Base-by-base conservation (phyloP, 2,113 vertebrate species). In the Megaleporinus macrocephalus region DNA sequence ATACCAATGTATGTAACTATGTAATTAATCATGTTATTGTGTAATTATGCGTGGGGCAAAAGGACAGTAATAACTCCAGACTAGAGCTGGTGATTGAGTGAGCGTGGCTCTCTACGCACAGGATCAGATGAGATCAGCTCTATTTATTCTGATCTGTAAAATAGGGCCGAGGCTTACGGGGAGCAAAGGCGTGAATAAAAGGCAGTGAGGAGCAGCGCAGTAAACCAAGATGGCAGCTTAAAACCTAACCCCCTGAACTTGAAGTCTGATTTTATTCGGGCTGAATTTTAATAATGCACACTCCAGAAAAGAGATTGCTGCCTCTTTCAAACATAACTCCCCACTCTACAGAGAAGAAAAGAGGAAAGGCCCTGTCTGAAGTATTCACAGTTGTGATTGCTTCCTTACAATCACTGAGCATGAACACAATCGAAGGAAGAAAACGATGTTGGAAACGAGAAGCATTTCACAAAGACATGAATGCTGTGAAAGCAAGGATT, bases 121-220 rank as follows among this genome's bases (percentile, higher is more conserved):
- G 55, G n/a, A 22, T 69, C 55, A 55, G 16, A 20, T 22, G 27
- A 79, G 75, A 49, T 66, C 12, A 77, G 20, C 61, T 51, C 27
- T 68, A 30, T 66, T 78, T 55, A 68, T n/a, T 66, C 59, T 65
- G 11, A 33, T 36, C 33, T 36, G 65, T 68, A 68, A 68, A 68
- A 68, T 68, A 36, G 18, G 29, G 74, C 41, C 59, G 47, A n/a
- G 27, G 36, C 36, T 29, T 76, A 44, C 36, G 26, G 29, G 10
- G 57, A 47, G 26, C 18, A 57, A 33, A 74, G 30, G 5, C n/a
- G 49, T 59, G 57, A 59, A 36, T 36, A 22, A 20, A 68, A 68
- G 18, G 29, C 30, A 10, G 27, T 41, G 18, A 36, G 29, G 65
- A 33, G 7, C 16, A 41, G 65, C 30, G 29, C 62, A 53, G 61